Conservation (phyloP, 2,797 vertebrate genomes). For the Pangasius sanitwongsei region DNA sequence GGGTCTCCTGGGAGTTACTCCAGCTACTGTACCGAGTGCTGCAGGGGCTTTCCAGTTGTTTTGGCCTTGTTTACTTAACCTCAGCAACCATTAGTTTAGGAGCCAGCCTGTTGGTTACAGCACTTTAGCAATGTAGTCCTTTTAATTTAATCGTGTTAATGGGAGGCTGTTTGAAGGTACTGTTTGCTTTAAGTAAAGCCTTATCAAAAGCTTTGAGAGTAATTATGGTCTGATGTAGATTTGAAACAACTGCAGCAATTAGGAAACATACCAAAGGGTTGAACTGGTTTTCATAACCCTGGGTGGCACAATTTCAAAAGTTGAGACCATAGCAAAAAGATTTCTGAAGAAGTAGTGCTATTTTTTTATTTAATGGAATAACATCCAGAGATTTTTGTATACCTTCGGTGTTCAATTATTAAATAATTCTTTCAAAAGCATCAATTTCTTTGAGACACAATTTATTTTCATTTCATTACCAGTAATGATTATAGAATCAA, state of each 20-base stretch:
- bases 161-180: constrained; percentile 58
- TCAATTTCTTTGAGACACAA: not conserved
- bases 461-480: not conserved
- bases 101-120: constrained; percentile 49
- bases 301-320: constrained; percentile 57
- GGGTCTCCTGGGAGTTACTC: constrained; percentile 51
- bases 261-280: constrained; percentile 44
- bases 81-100: constrained; percentile 58
- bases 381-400: not conserved
- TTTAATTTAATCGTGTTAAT: constrained; percentile 61
- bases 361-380: constrained; percentile 6
- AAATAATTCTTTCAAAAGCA: not conserved
- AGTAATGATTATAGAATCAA: not conserved
- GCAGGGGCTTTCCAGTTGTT: constrained; percentile 57
- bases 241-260: constrained; percentile 53
- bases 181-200: constrained; percentile 65
- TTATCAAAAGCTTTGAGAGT: constrained; percentile 60
- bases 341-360: not conserved
- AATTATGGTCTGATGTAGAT: constrained; percentile 57
- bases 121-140: constrained; percentile 53
- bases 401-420: not conserved
- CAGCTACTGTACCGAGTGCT: constrained; percentile 51
- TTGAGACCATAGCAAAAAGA: not conserved
- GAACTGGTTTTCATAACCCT: constrained; percentile 47
- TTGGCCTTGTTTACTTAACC: constrained; percentile 63